Conservation (phyloP, 2,888 invertebrate species). For the Leucania comma region DNA sequence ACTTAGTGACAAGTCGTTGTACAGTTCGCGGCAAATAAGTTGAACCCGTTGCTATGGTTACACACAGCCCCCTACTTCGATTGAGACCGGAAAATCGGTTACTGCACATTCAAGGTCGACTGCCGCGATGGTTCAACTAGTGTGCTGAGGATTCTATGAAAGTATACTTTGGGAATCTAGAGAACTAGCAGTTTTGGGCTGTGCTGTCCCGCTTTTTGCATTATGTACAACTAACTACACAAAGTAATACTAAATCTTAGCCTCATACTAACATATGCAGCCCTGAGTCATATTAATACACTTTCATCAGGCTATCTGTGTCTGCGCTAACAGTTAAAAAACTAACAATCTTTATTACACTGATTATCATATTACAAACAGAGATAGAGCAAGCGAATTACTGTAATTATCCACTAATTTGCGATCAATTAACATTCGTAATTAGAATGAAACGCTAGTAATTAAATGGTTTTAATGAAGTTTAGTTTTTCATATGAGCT, state of each 20-base stretch:
- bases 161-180: too few relatives aligned
- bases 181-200: too few relatives aligned
- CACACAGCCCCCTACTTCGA: too few relatives aligned
- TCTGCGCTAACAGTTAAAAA: constrained; percentile 27
- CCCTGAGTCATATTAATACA: constrained; percentile 17
- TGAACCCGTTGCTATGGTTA: too few relatives aligned
- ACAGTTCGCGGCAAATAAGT: too few relatives aligned
- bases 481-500: not conserved
- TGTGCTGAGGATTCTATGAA: too few relatives aligned
- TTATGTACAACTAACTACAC: not conserved
- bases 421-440: constrained; percentile 54
- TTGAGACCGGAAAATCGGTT: too few relatives aligned
- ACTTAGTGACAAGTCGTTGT: too few relatives aligned
- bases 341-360: constrained; percentile 49
- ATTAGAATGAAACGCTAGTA: constrained; percentile 33
- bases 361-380: constrained; percentile 55
- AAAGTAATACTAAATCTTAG: not conserved
- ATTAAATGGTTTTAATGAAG: constrained; percentile 14
- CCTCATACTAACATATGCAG: not conserved
- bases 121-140: too few relatives aligned
- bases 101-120: too few relatives aligned
- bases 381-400: constrained; percentile 42
- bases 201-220: too few relatives aligned
- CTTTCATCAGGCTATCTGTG: constrained; percentile 16
- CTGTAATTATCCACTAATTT: constrained; percentile 56